Percentiles rank a stretch among this genome's conserved stretches.
Conservation (phyloP, 2,113 vertebrate species). For the pig (Sus scrofa) region DNA sequence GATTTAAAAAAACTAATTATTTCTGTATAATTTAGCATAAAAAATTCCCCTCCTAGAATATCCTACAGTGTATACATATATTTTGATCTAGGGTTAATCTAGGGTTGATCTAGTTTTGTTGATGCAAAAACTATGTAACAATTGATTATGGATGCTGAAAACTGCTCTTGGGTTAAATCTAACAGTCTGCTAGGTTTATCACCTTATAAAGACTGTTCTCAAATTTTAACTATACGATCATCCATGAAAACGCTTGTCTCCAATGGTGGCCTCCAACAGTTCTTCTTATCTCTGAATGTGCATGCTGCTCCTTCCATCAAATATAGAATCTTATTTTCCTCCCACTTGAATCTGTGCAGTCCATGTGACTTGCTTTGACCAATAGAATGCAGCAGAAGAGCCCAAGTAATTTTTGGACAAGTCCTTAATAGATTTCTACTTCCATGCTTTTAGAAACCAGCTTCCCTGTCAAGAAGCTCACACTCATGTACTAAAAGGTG, state of each 20-base stretch:
- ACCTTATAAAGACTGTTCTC: neutral
- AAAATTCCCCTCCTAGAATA: neutral
- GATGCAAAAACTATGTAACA: neutral
- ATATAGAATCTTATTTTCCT: neutral
- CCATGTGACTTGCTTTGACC: neutral
- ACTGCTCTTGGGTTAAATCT: neutral
- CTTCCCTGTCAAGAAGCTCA: neutral
- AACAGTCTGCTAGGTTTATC: neutral
- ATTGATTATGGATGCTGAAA: neutral
- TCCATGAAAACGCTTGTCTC: neutral
- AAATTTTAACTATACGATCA: conserved; percentile 14
- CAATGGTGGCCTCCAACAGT: neutral
- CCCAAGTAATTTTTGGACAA: neutral
- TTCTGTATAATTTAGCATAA: neutral
- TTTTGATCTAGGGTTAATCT: neutral
- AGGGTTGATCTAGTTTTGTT: too few species aligned
- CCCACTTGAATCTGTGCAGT: neutral
- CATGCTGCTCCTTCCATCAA: neutral
- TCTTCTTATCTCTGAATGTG: neutral
- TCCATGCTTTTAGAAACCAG: neutral
- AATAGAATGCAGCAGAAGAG: neutral
- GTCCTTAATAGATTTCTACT: neutral
- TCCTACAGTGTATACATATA: neutral
- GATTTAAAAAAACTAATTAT: neutral
- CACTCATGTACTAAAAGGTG: neutral